Conservation (phyloP, 2,113 vertebrate genomes). For the Eublepharis macularius region DNA sequence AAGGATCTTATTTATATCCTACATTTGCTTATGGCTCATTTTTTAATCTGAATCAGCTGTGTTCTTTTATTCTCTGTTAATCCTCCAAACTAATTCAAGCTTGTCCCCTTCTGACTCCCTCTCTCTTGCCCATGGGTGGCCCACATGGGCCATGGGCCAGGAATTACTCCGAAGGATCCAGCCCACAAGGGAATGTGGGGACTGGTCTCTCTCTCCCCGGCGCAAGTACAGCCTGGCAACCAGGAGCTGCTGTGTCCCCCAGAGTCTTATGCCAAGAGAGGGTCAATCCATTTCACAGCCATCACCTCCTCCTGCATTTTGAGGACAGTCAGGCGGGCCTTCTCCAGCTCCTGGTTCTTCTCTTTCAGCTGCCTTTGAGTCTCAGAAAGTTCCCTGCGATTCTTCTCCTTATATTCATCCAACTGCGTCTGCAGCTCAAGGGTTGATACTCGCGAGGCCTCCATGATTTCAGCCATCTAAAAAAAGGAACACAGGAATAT, state of each 20-base stretch:
- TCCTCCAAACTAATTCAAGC: neutral
- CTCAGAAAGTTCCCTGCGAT: slow-evolving; percentile 83
- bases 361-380: slow-evolving; percentile 88
- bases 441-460: slow-evolving; percentile 83
- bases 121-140: neutral
- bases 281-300: neutral
- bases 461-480: slow-evolving; percentile 90
- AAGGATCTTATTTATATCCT: neutral
- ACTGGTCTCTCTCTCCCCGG: neutral
- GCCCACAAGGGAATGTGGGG: fast-evolving
- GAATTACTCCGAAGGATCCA: neutral
- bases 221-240: neutral
- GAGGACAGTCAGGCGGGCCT: slow-evolving; percentile 71
- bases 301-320: slow-evolving; percentile 90
- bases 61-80: neutral
- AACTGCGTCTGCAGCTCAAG: slow-evolving; percentile 92
- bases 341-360: slow-evolving; percentile 86
- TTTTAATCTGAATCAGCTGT: neutral
- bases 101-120: neutral
- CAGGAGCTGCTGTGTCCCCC: neutral
- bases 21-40: too few relatives aligned
- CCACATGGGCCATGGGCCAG: too few relatives aligned
- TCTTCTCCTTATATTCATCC: slow-evolving; percentile 92
- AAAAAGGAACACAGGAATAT: neutral
- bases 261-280: slow-evolving; percentile 18